Evolutionary conservation across 2,113 vertebrate species (phyloP).

Genomic region (Sarotherodon lohbergeri): DNA sequence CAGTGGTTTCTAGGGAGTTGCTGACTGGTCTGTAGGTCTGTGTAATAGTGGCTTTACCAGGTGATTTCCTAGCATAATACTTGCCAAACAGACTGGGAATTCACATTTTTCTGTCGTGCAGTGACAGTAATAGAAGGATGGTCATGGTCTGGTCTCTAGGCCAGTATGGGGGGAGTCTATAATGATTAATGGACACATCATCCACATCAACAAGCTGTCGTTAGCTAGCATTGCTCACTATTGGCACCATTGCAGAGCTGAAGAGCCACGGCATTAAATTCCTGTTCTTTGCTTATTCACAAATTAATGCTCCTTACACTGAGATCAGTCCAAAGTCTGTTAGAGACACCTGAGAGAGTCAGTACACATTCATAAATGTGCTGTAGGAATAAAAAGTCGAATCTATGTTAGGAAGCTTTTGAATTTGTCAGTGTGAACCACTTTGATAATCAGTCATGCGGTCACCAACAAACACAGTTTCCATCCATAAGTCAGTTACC

Average conservation of each 20-base stretch:
- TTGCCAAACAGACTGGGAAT: not conserved
- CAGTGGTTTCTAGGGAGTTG: not conserved
- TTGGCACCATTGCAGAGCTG: not conserved
- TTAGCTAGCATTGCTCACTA: not conserved
- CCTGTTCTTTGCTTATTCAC: not conserved
- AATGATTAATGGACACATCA: not conserved
- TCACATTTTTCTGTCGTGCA: not conserved
- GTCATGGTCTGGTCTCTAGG: not conserved
- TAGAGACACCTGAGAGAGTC: not conserved
- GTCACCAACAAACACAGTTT: constrained; percentile 9
- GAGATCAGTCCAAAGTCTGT: not conserved
- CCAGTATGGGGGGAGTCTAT: not conserved
- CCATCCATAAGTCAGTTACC: constrained; percentile 2
- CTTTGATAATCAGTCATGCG: not conserved
- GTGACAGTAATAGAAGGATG: not conserved
- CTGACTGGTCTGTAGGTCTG: not conserved
- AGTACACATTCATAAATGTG: not conserved
- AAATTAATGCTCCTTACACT: not conserved
- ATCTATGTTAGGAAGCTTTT: not conserved
- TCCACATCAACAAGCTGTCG: not conserved
- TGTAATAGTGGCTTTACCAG: not conserved
- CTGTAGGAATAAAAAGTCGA: not conserved
- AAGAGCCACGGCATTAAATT: not conserved
- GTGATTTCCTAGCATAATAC: not conserved
- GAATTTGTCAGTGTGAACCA: not conserved